Percentiles rank a stretch among this genome's conserved stretches.
phyloP scores from a whole-genome alignment of 1,140 invertebrate species.

The Philopotamus ludificatus region DNA sequence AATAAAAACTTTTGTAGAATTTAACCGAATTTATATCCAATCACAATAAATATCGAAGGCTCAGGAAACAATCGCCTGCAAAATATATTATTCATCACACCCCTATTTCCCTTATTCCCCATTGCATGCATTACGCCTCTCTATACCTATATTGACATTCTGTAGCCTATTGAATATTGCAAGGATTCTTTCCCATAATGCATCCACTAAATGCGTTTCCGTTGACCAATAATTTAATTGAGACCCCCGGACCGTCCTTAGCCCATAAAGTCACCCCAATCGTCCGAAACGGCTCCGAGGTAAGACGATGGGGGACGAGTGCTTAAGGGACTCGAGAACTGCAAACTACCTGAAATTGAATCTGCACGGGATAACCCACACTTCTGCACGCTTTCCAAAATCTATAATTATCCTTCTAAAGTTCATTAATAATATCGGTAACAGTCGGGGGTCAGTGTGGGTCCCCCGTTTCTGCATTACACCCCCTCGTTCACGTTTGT shows the following conservation, averaged over 20 bases:
- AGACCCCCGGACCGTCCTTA: slow-evolving; percentile 3
- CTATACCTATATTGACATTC: too few relatives aligned
- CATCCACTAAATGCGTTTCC: slow-evolving; percentile 29
- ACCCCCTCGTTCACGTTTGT: background rate
- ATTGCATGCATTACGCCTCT: background rate
- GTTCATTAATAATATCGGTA: too few relatives aligned
- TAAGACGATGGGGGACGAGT: too few relatives aligned
- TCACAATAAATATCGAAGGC: background rate
- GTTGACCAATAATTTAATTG: slow-evolving; percentile 34
- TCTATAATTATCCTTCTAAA: too few relatives aligned
- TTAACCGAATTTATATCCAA: too few relatives aligned
- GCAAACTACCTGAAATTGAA: too few relatives aligned
- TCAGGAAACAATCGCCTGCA: background rate
- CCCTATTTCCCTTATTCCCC: background rate
- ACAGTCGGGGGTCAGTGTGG: background rate
- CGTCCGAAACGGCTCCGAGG: too few relatives aligned
- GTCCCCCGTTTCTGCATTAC: background rate
- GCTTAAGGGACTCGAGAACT: too few relatives aligned
- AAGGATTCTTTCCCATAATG: slow-evolving; percentile 12
- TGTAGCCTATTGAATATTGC: slow-evolving; percentile 23
- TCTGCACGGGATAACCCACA: too few relatives aligned
- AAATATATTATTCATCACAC: slow-evolving; percentile 17
- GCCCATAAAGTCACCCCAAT: background rate
- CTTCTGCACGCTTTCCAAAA: too few relatives aligned
- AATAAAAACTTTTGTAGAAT: too few relatives aligned